Base-by-base conservation (phyloP, 2,888 invertebrate species). In the Raillietiella orientalis region DNA sequence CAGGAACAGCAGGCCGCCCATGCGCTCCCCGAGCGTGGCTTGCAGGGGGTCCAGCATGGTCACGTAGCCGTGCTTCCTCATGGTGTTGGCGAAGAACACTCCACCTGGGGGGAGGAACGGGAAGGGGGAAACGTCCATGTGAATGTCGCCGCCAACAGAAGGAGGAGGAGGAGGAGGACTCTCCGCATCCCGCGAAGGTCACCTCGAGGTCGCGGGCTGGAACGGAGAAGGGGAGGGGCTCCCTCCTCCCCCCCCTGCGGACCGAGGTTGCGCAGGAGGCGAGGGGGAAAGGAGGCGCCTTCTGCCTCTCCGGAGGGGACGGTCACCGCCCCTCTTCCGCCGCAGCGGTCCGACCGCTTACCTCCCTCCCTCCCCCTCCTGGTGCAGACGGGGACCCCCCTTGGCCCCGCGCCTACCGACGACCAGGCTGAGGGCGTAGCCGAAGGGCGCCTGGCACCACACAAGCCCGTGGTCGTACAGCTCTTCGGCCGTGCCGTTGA, bases 361-460 rank as follows among this genome's bases (percentile, higher is more conserved):
- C 19, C 6, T 17, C 19, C 19, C 19, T 17, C 19, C n/a, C 19
- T n/a, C 19, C n/a, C 19, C 19, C 19, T 6, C 6, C 19, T 17
- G 6, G 6, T 6, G 19, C 6, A 17, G 19, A 6, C 6, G n/a
- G 19, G 19, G 19, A 17, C 8, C 5, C 13, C 9, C n/a, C n/a
- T n/a, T n/a, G n/a, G n/a, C n/a, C n/a, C n/a, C n/a, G n/a, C n/a
- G 22, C 60, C 59, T 44, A 79, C 79, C 82, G 43, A 90, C 70
- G 16, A 90, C 70, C 25, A 96, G 61, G 35, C 84, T 84, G 30
- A 90, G 59, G 4, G 90, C 75, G 48, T 96, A 93, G 29, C 93
- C 93, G 49, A 96, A 75, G n/a, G 93, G 93, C 27, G 93, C 93
- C 54, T 90, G 87, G 49, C 90, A 90, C 82, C 87, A 90, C 22